Evolutionary conservation across 2,797 vertebrate genomes (phyloP).

Genomic region (Merluccius polli): DNA sequence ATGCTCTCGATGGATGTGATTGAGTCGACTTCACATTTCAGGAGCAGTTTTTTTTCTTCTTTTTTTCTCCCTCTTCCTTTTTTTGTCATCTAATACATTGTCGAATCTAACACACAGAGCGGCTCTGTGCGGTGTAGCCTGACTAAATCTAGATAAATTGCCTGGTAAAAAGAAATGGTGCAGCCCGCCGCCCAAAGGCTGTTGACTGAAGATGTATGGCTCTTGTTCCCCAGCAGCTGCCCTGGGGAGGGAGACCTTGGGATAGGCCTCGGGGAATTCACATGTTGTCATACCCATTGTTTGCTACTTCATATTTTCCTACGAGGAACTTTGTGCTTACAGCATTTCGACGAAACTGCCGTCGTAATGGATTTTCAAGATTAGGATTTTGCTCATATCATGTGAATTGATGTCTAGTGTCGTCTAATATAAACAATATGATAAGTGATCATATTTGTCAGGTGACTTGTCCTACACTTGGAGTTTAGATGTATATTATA

Average conservation of each 20-base stretch:
- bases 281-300: slow-evolving; percentile 66
- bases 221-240: slow-evolving; percentile 52
- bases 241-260: slow-evolving; percentile 64
- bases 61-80: slow-evolving; percentile 27
- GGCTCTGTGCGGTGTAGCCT: slow-evolving; percentile 40
- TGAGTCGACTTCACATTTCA: slow-evolving; percentile 42
- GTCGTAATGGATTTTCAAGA: slow-evolving; percentile 57
- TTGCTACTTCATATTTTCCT: slow-evolving; percentile 53
- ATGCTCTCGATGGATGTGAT: slow-evolving; percentile 35
- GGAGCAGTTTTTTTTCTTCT: slow-evolving; percentile 7
- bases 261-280: slow-evolving; percentile 48
- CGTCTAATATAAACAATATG: neutral
- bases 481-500: too few species aligned
- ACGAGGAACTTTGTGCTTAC: slow-evolving; percentile 49
- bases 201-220: slow-evolving; percentile 64
- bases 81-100: slow-evolving; percentile 27
- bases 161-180: slow-evolving; percentile 30
- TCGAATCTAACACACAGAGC: slow-evolving; percentile 24
- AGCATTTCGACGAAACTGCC: slow-evolving; percentile 44
- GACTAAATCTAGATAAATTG: slow-evolving; percentile 64
- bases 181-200: slow-evolving; percentile 50
- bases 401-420: neutral
- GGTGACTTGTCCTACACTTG: neutral
- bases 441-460: too few species aligned
- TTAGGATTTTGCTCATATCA: slow-evolving; percentile 43